phyloP scores from a whole-genome alignment of 1,140 invertebrate species.

The Halesus radiatus region DNA sequence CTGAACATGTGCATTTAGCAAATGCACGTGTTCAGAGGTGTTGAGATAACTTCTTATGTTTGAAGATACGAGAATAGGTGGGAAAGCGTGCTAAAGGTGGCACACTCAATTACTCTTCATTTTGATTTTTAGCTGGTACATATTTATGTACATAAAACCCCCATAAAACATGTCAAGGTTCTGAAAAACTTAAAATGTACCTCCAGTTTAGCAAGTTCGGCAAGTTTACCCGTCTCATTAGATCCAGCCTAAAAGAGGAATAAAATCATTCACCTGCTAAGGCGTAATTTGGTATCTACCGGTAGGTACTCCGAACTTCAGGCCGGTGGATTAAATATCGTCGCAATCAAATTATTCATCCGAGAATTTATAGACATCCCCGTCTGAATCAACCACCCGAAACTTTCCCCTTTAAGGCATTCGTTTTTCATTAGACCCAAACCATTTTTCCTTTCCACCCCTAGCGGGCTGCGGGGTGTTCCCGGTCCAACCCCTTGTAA shows the following conservation, averaged over 20 bases:
- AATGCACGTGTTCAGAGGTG: too few relatives aligned
- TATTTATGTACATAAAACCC: too few relatives aligned
- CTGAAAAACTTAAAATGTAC: too few relatives aligned
- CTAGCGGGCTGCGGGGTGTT: neutral
- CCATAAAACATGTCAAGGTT: too few relatives aligned
- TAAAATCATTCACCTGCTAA: constrained; percentile 23
- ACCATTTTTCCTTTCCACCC: constrained; percentile 20
- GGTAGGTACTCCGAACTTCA: neutral
- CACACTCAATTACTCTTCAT: too few relatives aligned
- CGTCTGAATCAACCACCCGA: neutral
- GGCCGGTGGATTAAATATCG: constrained; percentile 23
- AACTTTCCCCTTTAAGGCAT: constrained; percentile 6
- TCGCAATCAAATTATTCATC: constrained; percentile 36
- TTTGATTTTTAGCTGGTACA: too few relatives aligned
- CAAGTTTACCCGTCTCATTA: too few relatives aligned
- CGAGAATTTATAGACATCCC: constrained; percentile 26
- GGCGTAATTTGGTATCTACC: neutral
- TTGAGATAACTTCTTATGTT: too few relatives aligned
- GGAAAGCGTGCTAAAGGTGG: too few relatives aligned
- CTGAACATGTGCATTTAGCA: too few relatives aligned
- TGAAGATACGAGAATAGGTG: too few relatives aligned
- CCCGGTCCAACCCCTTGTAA: constrained; percentile 6
- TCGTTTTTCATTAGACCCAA: constrained; percentile 35
- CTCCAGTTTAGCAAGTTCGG: too few relatives aligned
- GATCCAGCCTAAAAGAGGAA: neutral